Base-by-base conservation (phyloP, 2,797 vertebrate genomes). In the Schizopygopsis malacanthus region DNA sequence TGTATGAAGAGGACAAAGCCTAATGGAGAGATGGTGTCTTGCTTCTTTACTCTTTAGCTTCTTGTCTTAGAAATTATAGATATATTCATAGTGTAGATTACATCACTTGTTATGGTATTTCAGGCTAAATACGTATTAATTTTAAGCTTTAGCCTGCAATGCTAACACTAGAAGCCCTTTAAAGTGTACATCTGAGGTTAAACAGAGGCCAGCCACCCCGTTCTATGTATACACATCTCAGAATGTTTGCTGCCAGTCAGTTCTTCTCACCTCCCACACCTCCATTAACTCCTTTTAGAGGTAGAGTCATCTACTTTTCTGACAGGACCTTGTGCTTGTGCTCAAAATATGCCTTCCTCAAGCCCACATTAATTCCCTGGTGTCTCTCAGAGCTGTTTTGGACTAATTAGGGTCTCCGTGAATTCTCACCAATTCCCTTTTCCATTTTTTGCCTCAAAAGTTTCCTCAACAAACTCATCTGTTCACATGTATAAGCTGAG, bases 321-420 rank as follows among this genome's bases (percentile, higher is more conserved):
- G 79, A 82, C 88, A 82, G 75, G 41, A 25, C 54, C 39, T 41
- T 47, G 18, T 33, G 47, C 72, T 77, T 54, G 22, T 33, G 65
- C 87, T 85, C 47, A 75, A 85, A 78, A 85, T 85, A 52, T 70
- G 72, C 39, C 45, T 82, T 71, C 22, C 80, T 47, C 33, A 43
- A 71, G 65, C 79, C 85, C 45, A 84, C 82, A 52, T 39, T 54
- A 73, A 81, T 50, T 81, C 69, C 73, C 72, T 16, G 20, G 72
- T 37, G 82, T n/a, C 71, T 81, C 63, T 28, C 22, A 84, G 37
- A 59, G 75, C 88, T 81, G 61, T 85, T 89, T 87, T 89, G 85
- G 76, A 87, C 82, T 89, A 89, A 89, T 89, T 89, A 89, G 80
- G 59, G 80, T 87, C 59, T 52, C 13, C 16, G 50, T 54, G 54